These are phyloP conservation scores for Parasteatoda lunata DNA, from an alignment of 2,888 invertebrate genomes.

Conservation along the genomic window DNA sequence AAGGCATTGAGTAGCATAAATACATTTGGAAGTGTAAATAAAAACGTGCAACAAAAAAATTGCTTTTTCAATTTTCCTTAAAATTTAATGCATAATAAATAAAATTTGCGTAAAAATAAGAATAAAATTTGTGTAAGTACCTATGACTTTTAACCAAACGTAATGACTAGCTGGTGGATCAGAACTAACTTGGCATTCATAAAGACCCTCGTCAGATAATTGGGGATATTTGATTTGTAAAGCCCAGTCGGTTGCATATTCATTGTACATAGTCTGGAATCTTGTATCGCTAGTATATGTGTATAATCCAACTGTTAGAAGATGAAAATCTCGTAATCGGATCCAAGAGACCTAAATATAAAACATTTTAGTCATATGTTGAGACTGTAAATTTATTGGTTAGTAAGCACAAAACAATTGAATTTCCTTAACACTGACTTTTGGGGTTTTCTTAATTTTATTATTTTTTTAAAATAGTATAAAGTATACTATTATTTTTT, in stretches of 20 bases:
- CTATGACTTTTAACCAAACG: constrained; percentile 70
- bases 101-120: too few relatives aligned
- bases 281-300: constrained; percentile 92
- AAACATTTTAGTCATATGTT: constrained; percentile 4
- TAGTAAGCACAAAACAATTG: too few relatives aligned
- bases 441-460: too few relatives aligned
- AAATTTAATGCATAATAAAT: not conserved
- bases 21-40: too few relatives aligned
- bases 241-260: constrained; percentile 82
- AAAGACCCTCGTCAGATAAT: constrained; percentile 81
- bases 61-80: not conserved
- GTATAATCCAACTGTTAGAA: constrained; percentile 88
- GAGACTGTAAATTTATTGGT: too few relatives aligned
- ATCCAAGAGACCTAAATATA: constrained; percentile 82
- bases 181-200: constrained; percentile 93
- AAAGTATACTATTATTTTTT: too few relatives aligned
- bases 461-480: too few relatives aligned
- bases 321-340: constrained; percentile 86
- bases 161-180: constrained; percentile 79
- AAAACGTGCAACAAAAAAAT: too few relatives aligned
- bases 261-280: constrained; percentile 85
- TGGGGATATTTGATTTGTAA: constrained; percentile 92
- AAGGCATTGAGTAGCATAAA: too few relatives aligned
- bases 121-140: constrained; percentile 36
- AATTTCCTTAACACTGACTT: too few relatives aligned